A percentile compares a stretch with the other conserved stretches of the same genome.
Evolutionary conservation across 64 coral and sea anemone genomes (phyloP).

Genomic region (Cladopsammia gracilis): DNA sequence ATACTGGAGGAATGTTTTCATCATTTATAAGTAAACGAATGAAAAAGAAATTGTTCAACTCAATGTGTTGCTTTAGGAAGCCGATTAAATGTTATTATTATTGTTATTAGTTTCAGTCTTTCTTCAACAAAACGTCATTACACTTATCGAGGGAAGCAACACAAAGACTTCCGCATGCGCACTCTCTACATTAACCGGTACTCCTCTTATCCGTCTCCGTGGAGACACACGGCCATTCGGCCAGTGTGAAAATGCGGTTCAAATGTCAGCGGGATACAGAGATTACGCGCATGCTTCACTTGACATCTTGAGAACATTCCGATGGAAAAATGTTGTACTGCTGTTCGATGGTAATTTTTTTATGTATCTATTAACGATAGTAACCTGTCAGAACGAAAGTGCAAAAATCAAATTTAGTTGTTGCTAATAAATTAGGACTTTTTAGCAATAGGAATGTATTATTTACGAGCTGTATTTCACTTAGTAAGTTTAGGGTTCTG

Average conservation of each 20-base stretch:
- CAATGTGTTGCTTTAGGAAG: too few relatives aligned
- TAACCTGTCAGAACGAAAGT: too few relatives aligned
- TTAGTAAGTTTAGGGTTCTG: too few relatives aligned
- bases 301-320: background rate
- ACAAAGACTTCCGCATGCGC: constrained; percentile 2
- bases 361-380: too few relatives aligned
- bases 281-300: constrained; percentile 42
- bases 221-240: background rate
- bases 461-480: too few relatives aligned
- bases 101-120: background rate
- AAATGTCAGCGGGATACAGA: constrained; percentile 37
- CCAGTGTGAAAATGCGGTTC: background rate
- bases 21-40: too few relatives aligned
- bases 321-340: constrained; percentile 16
- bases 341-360: constrained; percentile 15
- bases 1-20: too few relatives aligned
- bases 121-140: background rate
- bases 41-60: too few relatives aligned
- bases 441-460: too few relatives aligned
- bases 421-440: too few relatives aligned
- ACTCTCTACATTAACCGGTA: constrained; percentile 32
- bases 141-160: background rate
- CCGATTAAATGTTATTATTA: too few relatives aligned
- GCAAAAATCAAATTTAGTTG: too few relatives aligned
- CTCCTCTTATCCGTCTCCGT: constrained; percentile 54